Evolutionary conservation across 2,113 vertebrate species (phyloP).

Genomic region (Vombatus ursinus): DNA sequence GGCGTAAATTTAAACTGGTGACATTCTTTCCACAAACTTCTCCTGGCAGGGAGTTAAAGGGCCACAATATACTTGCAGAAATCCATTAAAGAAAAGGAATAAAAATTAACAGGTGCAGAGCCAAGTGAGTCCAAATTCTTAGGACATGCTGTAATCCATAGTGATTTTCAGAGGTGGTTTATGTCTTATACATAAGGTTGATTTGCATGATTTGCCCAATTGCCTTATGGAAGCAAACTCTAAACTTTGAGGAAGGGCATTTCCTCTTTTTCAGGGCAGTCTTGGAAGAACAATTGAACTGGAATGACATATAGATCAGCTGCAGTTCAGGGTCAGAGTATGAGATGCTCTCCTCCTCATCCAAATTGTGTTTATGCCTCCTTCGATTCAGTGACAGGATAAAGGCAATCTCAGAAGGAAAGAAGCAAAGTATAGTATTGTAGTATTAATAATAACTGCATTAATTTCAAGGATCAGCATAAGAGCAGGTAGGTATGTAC

Average conservation of each 20-base stretch:
- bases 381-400: not conserved
- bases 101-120: not conserved
- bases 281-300: not conserved
- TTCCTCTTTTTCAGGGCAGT: not conserved
- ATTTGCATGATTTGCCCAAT: not conserved
- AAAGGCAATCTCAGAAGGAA: no score
- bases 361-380: not conserved
- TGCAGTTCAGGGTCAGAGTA: not conserved
- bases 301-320: not conserved
- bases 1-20: conserved; percentile 47
- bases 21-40: conserved; percentile 38
- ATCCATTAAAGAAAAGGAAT: conserved; percentile 36
- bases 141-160: not conserved
- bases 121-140: not conserved
- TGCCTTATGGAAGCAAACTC: not conserved
- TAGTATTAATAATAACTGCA: no score
- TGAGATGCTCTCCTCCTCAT: not conserved
- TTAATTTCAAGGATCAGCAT: not conserved
- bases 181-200: not conserved
- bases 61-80: not conserved
- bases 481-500: not conserved
- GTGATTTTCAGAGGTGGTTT: not conserved
- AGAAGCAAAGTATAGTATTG: not conserved
- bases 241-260: not conserved
- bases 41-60: conserved; percentile 2